Conservation (phyloP, 2,888 invertebrate species). For the Cordilura impudica region DNA sequence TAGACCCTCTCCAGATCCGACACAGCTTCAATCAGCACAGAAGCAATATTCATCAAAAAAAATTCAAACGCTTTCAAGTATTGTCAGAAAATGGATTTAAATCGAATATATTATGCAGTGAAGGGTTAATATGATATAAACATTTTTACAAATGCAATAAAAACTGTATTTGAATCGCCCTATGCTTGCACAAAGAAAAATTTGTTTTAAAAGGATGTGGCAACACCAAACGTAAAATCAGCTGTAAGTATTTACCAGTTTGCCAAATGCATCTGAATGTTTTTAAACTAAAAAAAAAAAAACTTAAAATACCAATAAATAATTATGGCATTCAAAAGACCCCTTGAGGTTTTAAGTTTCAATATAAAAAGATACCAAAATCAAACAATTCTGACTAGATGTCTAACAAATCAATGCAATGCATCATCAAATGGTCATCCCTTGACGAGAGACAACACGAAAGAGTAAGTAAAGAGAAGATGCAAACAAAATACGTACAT, state of each 20-base stretch:
- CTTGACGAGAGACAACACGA: background rate
- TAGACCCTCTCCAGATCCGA: too few relatives aligned
- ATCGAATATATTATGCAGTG: too few relatives aligned
- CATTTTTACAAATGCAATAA: too few relatives aligned
- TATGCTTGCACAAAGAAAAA: too few relatives aligned
- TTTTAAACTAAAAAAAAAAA: background rate
- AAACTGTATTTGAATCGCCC: too few relatives aligned
- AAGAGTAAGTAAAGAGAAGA: constrained; percentile 39
- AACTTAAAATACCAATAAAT: background rate
- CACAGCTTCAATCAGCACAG: too few relatives aligned
- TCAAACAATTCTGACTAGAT: background rate
- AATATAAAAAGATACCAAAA: background rate
- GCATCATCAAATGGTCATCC: background rate
- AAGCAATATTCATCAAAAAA: too few relatives aligned
- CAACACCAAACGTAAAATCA: background rate
- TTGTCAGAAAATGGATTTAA: too few relatives aligned
- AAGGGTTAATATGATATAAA: too few relatives aligned
- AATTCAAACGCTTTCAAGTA: too few relatives aligned
- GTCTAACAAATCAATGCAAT: background rate
- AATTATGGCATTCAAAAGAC: background rate
- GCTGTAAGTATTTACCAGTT: background rate
- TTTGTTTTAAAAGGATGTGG: too few relatives aligned
- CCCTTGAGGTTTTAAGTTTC: background rate
- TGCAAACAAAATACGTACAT: background rate
- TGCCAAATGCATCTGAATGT: background rate